Evolutionary conservation across 1,140 invertebrate genomes (phyloP).

Genomic region (Microvelia longipes): DNA sequence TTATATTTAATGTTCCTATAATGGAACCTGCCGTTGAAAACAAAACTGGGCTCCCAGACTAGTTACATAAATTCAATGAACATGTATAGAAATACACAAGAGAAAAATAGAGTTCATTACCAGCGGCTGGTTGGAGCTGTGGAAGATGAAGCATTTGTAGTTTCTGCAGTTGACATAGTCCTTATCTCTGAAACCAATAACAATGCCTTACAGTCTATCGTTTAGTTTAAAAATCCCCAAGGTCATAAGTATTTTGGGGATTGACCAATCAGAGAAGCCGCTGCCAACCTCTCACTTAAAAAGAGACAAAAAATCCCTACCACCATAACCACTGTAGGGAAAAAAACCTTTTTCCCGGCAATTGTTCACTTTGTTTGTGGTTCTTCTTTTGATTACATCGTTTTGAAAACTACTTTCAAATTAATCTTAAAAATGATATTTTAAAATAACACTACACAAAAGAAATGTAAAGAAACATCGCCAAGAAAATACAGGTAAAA

Average conservation of each 20-base stretch:
- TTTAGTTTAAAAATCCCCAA: not conserved
- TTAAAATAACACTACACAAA: too few relatives aligned
- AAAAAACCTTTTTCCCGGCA: not conserved
- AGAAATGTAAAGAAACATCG: too few relatives aligned
- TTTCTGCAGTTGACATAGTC: constrained; percentile 7
- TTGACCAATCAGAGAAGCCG: not conserved
- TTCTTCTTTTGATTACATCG: not conserved
- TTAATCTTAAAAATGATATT: too few relatives aligned
- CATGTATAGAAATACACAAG: not conserved
- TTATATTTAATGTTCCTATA: not conserved
- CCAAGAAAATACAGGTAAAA: too few relatives aligned
- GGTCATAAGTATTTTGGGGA: not conserved
- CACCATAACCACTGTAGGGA: too few relatives aligned
- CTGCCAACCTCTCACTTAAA: not conserved
- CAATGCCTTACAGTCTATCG: not conserved
- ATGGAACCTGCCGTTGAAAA: not conserved
- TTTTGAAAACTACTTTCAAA: not conserved
- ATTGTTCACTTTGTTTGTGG: not conserved
- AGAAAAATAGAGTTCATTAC: constrained; percentile 6
- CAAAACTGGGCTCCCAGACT: not conserved
- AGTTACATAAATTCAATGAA: not conserved
- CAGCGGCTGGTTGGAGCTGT: constrained; percentile 5
- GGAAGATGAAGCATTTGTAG: constrained; percentile 13
- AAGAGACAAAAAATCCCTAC: too few relatives aligned
- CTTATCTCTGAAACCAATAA: constrained; percentile 8